Percentiles rank a stretch among this genome's conserved stretches.
These are phyloP conservation scores for Ceratitis capitata DNA, from an alignment of 1,140 invertebrate species.

Conservation along the genomic window DNA sequence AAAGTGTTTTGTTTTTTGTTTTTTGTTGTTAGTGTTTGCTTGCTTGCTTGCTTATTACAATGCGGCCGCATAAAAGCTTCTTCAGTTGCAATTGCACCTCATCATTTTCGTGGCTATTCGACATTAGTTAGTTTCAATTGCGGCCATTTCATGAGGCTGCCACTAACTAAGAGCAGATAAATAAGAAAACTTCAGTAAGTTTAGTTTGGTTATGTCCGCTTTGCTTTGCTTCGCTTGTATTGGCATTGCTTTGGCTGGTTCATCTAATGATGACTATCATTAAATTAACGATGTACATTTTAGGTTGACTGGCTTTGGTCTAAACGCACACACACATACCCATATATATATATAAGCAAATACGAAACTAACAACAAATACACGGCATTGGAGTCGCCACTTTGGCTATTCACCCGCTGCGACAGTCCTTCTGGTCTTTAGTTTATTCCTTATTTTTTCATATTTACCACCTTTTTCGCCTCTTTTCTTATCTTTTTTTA, in stretches of 20 bases:
- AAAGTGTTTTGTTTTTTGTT: neutral
- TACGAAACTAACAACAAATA: neutral
- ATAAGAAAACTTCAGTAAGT: too few species aligned
- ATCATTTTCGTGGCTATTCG: neutral
- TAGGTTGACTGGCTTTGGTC: neutral
- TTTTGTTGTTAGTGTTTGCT: neutral
- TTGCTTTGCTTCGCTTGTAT: neutral
- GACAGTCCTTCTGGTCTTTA: slow-evolving; percentile 13
- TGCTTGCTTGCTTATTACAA: neutral
- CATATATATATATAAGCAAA: neutral
- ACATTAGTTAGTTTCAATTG: neutral
- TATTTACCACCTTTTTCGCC: neutral
- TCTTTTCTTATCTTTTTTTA: neutral
- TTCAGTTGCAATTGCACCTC: neutral
- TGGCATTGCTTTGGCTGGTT: slow-evolving; percentile 17
- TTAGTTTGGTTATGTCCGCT: neutral
- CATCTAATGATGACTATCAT: slow-evolving; percentile 18
- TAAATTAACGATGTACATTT: slow-evolving; percentile 36
- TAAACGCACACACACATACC: neutral
- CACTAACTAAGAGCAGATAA: neutral
- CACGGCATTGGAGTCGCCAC: neutral
- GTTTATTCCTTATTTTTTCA: neutral
- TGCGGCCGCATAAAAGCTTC: neutral
- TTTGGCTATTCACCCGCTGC: neutral
- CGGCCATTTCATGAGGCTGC: neutral